phyloP scores from a whole-genome alignment of 2,888 invertebrate species.

The Dynastes grantii region DNA sequence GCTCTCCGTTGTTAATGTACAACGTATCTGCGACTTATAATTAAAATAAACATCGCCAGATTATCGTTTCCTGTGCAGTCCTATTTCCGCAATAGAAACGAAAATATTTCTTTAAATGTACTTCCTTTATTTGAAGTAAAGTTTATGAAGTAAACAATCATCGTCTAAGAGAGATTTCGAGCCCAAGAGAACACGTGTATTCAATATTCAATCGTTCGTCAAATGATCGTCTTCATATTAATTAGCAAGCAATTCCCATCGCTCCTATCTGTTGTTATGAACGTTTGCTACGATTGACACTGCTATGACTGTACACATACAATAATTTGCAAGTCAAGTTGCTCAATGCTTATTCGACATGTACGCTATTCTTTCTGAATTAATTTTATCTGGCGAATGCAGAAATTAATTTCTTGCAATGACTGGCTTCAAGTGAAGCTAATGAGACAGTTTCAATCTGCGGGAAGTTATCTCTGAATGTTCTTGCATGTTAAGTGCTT shows the following conservation, averaged over 20 bases:
- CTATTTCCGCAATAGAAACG: conserved; percentile 6
- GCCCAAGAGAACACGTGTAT: not conserved
- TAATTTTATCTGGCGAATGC: conserved; percentile 19
- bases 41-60: not conserved
- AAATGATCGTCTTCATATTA: not conserved
- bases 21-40: not conserved
- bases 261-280: not conserved
- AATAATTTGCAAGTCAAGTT: not conserved
- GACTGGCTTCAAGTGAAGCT: conserved; percentile 25
- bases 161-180: not conserved
- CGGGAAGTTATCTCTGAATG: conserved; percentile 17
- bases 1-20: not conserved
- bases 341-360: not conserved
- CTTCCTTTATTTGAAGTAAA: not conserved
- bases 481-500: conserved; percentile 13
- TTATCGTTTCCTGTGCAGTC: conserved; percentile 6
- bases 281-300: not conserved
- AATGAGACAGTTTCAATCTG: conserved; percentile 39
- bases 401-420: conserved; percentile 29
- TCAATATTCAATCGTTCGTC: not conserved
- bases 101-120: conserved; percentile 3
- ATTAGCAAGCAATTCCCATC: not conserved
- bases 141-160: not conserved
- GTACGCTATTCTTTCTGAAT: not conserved
- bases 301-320: not conserved